Evolutionary conservation across 2,113 vertebrate genomes (phyloP), one percentile per base, ranked within the genome.

Genomic region (Phaethon lepturus): DNA sequence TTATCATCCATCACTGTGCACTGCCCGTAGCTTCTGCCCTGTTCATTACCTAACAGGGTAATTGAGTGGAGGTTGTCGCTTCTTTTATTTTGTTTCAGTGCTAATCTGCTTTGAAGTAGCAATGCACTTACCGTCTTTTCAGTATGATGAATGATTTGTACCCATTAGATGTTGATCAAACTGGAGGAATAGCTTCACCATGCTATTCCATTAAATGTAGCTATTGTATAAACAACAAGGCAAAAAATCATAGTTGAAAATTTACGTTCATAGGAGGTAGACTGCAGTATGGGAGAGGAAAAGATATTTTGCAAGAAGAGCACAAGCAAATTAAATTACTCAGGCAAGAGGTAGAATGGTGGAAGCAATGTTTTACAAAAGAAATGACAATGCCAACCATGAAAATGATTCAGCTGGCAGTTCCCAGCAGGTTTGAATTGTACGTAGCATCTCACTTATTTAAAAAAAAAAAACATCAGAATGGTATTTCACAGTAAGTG

Each of bases 1-100:
- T 60, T 81, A 10, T 38, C 29, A 13, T 33, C 56, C 49, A 6
- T 6, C 20, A 0, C 7, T 31, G 23, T 35, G 33, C 29, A 0
- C 8, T 24, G 22, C 42, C 15, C 24, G 8, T 69, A 4, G 2
- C 25, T 45, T 49, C 63, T 64, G 52, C 66, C 38, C 7, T 17
- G 29, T 22, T 55, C 22, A 1, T 49, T 35, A 12, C 14, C 17
- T 29, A 25, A 16, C 58, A 25, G 75, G 40, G 12, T 40, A 25
- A 28, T 5, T 10, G 29, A 7, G 20, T 5, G 35, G 19, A 68
- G 74, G 16, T 18, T 56, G 19, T 52, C 1, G 2, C 24, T 35
- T 22, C 31, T 71, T 40, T 64, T 47, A 45, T 53, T 88, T 77
- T 95, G 71, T 93, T 86, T 83, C 71, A 12, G 13, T 52, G 63